A percentile compares a stretch with the other conserved stretches of the same genome.
These are phyloP conservation scores for Coracopsis vasa DNA, from an alignment of 2,113 vertebrate genomes.

Conservation along the genomic window DNA sequence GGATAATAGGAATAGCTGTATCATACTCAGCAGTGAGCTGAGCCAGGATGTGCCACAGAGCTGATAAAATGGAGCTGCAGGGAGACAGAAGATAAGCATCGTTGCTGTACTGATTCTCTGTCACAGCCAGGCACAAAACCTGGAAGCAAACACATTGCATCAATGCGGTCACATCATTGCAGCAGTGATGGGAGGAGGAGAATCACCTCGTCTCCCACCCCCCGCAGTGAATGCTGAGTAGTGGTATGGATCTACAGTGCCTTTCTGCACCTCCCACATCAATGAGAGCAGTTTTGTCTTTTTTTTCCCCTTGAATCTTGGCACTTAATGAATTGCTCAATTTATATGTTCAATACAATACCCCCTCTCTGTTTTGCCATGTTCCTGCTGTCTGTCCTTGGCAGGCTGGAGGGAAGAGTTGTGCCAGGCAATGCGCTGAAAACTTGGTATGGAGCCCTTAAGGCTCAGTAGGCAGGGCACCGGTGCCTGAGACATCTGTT, in stretches of 20 bases:
- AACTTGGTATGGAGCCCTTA: neutral
- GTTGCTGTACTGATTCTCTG: neutral
- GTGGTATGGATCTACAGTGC: neutral
- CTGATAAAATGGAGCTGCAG: conserved; percentile 11
- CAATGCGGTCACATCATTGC: neutral
- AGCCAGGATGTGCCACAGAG: rapidly evolving
- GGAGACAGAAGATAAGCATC: neutral
- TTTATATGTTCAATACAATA: neutral
- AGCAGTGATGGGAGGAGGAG: neutral
- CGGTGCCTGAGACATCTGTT: neutral
- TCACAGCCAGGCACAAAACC: neutral
- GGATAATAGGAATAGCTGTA: neutral
- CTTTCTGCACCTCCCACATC: neutral
- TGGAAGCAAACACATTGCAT: neutral
- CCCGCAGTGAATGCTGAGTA: neutral
- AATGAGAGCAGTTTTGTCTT: neutral
- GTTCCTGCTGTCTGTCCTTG: neutral
- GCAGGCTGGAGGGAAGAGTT: neutral
- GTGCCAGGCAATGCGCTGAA: neutral
- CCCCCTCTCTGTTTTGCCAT: neutral
- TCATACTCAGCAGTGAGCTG: neutral
- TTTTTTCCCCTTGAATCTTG: neutral
- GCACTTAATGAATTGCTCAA: neutral
- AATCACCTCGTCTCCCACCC: neutral
- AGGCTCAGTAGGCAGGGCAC: neutral